Conservation (phyloP, 2,113 vertebrate genomes). For the Litocranius walleri region DNA sequence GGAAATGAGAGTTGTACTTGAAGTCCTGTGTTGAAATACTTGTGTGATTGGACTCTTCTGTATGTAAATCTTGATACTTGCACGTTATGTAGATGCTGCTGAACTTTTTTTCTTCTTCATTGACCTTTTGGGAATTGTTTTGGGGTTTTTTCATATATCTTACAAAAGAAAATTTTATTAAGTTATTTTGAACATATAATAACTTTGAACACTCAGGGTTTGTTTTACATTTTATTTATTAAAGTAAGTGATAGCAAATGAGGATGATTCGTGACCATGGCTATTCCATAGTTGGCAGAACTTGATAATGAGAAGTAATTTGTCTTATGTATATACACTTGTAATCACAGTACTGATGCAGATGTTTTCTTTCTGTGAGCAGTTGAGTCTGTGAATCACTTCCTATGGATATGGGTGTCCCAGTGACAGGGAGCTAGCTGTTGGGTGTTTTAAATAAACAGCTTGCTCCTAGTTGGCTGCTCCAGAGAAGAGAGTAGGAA, state of each 20-base stretch:
- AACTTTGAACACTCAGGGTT: background rate
- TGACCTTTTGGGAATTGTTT: background rate
- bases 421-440: conserved; percentile 36
- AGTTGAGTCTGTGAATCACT: conserved; percentile 30
- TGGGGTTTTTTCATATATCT: background rate
- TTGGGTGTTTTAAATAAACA: background rate
- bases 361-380: conserved; percentile 52
- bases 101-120: background rate
- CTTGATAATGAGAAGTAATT: background rate
- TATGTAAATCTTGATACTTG: background rate
- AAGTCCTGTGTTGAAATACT: background rate
- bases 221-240: background rate
- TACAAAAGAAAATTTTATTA: background rate
- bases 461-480: conserved; percentile 11
- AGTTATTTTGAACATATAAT: background rate
- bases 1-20: background rate
- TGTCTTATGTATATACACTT: background rate
- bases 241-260: background rate
- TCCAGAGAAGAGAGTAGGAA: conserved; percentile 26
- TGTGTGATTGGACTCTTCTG: background rate
- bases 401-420: background rate
- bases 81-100: background rate
- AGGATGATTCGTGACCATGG: background rate
- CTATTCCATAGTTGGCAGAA: background rate
- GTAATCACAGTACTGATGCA: background rate